A percentile compares a stretch with the other conserved stretches of the same genome.
These are phyloP conservation scores for Petrocephalus zakoni DNA, from an alignment of 2,113 vertebrate species.

Conservation along the genomic window DNA sequence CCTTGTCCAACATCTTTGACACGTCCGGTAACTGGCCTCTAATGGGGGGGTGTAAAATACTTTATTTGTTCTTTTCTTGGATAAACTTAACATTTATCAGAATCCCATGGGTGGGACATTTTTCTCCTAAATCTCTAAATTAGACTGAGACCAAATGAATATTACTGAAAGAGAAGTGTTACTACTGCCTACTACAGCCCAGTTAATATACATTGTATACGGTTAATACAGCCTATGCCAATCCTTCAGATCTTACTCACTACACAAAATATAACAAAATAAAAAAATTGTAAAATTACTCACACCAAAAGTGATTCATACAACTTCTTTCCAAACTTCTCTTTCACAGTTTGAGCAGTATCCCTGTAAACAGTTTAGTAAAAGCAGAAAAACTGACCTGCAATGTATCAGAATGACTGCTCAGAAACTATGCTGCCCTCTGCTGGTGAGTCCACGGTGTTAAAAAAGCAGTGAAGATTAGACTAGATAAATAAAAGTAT, in stretches of 20 bases:
- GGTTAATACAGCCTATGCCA: not conserved
- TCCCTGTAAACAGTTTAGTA: conserved; percentile 61
- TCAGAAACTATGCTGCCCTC: not conserved
- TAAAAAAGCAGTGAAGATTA: not conserved
- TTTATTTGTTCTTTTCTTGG: not conserved
- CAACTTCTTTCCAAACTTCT: conserved; percentile 87
- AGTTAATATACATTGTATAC: not conserved
- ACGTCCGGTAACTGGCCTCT: conserved; percentile 85
- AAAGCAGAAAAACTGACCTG: not conserved
- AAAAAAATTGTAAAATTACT: conserved; percentile 46
- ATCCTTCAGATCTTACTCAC: not conserved
- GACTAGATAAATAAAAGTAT: too few species aligned
- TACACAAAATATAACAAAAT: not conserved
- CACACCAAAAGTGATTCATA: conserved; percentile 86
- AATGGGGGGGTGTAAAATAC: not conserved
- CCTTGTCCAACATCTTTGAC: conserved; percentile 85
- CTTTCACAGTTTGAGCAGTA: conserved; percentile 83
- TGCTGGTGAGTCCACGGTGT: not conserved
- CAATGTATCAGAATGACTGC: not conserved
- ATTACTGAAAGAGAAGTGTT: not conserved
- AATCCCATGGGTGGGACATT: not conserved
- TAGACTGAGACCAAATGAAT: not conserved
- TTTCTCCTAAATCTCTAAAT: not conserved
- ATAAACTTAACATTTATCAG: not conserved
- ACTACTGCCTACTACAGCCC: not conserved